phyloP scores from a whole-genome alignment of 2,113 vertebrate species.

The Ovis aries region DNA sequence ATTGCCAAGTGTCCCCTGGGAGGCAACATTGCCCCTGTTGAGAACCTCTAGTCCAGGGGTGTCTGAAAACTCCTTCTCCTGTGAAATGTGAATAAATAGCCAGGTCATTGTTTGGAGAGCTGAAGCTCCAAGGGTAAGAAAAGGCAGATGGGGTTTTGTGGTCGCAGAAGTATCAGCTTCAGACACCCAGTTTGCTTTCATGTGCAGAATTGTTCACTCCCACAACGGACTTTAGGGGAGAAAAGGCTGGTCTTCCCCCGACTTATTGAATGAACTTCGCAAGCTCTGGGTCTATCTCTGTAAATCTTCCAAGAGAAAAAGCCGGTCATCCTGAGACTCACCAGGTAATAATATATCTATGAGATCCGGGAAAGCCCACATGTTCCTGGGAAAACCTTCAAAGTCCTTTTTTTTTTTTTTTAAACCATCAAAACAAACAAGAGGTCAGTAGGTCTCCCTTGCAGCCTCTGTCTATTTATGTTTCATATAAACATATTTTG shows the following conservation, averaged over 20 bases:
- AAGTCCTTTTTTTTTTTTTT: background rate
- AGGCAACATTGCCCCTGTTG: background rate
- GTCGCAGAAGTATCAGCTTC: slow-evolving; percentile 21
- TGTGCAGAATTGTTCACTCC: slow-evolving; percentile 49
- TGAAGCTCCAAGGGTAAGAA: background rate
- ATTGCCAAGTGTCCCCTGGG: no score
- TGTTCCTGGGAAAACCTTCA: slow-evolving; percentile 38
- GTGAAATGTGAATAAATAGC: background rate
- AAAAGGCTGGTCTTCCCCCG: slow-evolving; percentile 38
- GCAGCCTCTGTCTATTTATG: slow-evolving; percentile 67
- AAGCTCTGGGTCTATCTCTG: background rate
- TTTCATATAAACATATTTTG: slow-evolving; percentile 77
- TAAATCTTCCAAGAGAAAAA: slow-evolving; percentile 5
- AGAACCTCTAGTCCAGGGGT: no score
- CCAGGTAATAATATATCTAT: background rate
- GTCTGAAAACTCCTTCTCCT: background rate
- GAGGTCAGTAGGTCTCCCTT: slow-evolving; percentile 67
- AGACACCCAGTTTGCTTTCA: slow-evolving; percentile 46
- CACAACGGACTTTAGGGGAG: slow-evolving; percentile 41
- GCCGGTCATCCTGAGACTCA: background rate
- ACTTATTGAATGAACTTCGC: background rate
- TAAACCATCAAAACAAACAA: slow-evolving; percentile 64
- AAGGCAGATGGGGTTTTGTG: background rate
- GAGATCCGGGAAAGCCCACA: background rate
- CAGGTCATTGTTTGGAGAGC: background rate